Conservation (phyloP, 1,140 invertebrate species). For the Temnothorax curvispinosus region DNA sequence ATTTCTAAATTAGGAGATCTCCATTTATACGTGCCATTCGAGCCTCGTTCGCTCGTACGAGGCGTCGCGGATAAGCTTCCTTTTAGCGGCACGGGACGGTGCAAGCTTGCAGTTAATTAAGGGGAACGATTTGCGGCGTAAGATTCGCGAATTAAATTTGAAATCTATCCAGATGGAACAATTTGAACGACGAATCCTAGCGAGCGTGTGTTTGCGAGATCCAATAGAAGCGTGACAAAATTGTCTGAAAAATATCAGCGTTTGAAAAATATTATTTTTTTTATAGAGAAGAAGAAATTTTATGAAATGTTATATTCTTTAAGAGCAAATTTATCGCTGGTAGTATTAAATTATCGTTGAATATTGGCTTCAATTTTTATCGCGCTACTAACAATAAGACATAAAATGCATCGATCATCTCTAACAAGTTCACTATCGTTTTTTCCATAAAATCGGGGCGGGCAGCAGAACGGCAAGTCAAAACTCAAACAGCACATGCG, state of each 20-base stretch:
- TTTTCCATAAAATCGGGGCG: neutral
- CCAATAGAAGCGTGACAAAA: neutral
- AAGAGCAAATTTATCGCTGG: neutral
- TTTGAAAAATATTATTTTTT: neutral
- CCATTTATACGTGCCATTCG: slow-evolving; percentile 21
- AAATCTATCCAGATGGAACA: neutral
- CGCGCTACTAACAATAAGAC: neutral
- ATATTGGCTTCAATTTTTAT: neutral
- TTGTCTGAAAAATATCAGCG: neutral
- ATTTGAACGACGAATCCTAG: neutral
- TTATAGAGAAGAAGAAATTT: neutral
- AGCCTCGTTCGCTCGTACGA: neutral
- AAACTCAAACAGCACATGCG: neutral
- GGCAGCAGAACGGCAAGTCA: too few relatives aligned
- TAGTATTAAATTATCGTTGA: neutral
- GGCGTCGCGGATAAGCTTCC: slow-evolving; percentile 9
- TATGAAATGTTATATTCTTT: neutral
- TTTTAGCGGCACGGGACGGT: slow-evolving; percentile 15
- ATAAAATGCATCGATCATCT: neutral
- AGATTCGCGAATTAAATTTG: slow-evolving; percentile 10
- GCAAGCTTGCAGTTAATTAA: slow-evolving; percentile 42
- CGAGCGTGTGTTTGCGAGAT: neutral
- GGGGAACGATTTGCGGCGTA: neutral
- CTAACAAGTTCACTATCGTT: neutral
- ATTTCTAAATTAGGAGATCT: neutral